phyloP scores from a whole-genome alignment of 2,888 invertebrate species.

The Venusia cambrica region DNA sequence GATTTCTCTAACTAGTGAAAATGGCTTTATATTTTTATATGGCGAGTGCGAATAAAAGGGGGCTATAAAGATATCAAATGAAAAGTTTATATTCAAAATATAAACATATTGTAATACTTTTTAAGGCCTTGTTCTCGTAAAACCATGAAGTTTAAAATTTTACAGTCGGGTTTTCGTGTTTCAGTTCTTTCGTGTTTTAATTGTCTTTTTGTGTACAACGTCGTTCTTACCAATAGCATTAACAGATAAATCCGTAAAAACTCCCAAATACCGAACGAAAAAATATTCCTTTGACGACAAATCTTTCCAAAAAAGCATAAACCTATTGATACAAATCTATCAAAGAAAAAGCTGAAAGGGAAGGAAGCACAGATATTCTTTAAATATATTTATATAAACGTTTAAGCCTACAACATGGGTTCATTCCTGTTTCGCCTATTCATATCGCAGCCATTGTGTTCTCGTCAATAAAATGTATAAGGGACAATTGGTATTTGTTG shows the following conservation, averaged over 20 bases:
- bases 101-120: too few relatives aligned
- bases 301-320: slow-evolving; percentile 34
- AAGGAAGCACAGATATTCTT: slow-evolving; percentile 44
- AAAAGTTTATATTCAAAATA: too few relatives aligned
- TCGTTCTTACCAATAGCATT: too few relatives aligned
- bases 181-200: too few relatives aligned
- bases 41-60: too few relatives aligned
- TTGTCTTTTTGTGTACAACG: too few relatives aligned
- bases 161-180: too few relatives aligned
- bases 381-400: slow-evolving; percentile 35
- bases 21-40: too few relatives aligned
- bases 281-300: slow-evolving; percentile 21
- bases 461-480: slow-evolving; percentile 48
- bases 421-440: slow-evolving; percentile 37
- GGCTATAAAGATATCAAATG: too few relatives aligned
- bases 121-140: too few relatives aligned
- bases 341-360: slow-evolving; percentile 44
- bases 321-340: slow-evolving; percentile 48
- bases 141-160: too few relatives aligned
- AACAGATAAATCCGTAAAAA: slow-evolving; percentile 3
- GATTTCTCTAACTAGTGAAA: too few relatives aligned
- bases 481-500: slow-evolving; percentile 65
- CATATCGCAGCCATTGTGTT: slow-evolving; percentile 44
- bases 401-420: slow-evolving; percentile 40
- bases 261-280: slow-evolving; percentile 3